Base-by-base conservation (phyloP, 2,113 vertebrate species). In the Pygathrix nemaeus region DNA sequence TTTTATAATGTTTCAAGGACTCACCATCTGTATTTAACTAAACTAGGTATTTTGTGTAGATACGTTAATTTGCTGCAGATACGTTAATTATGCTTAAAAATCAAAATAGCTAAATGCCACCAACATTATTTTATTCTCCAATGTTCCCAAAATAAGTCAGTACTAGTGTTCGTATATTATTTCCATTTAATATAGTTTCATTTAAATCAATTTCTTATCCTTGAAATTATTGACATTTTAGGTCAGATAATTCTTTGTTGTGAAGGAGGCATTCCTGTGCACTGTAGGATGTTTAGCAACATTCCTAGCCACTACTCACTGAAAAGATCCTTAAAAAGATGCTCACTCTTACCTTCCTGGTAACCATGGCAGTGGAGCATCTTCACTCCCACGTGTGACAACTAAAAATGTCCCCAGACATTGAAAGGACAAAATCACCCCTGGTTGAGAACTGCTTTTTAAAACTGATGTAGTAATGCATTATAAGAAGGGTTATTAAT, bases 181-280 rank as follows among this genome's bases (percentile, higher is more conserved):
- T 84, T 82, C 25, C 4, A 72, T 9, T 14, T 50, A 52, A 72
- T 90, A 14, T 30, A n/a, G 8, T 80, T 84, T 81, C 48, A 55
- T 64, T 64, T 84, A 80, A 96, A 20, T 9, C 20, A 40, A 32
- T 89, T 80, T 89, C 52, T n/a, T 8, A 10, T 16, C 21, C 68
- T 59, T 55, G 20, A 6, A 14, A 84, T 76, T 88, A 84, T 8
- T 80, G 21, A 30, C 17, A 88, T 72, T 76, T 82, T 30, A 32
- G 32, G 55, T 16, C 8, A 20, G 8, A 32, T 21, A 52, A n/a
- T 82, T 90, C 61, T 81, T 86, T 72, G 20, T n/a, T 93, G 14
- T 8, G 38, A 8, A 12, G 18, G 1, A 7, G 1, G 2, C 7
- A 32, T 3, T 17, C 14, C 16, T 48, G 8, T 57, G 4, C 61